phyloP scores from a whole-genome alignment of 2,797 vertebrate species.

The Trematomus bernacchii region DNA sequence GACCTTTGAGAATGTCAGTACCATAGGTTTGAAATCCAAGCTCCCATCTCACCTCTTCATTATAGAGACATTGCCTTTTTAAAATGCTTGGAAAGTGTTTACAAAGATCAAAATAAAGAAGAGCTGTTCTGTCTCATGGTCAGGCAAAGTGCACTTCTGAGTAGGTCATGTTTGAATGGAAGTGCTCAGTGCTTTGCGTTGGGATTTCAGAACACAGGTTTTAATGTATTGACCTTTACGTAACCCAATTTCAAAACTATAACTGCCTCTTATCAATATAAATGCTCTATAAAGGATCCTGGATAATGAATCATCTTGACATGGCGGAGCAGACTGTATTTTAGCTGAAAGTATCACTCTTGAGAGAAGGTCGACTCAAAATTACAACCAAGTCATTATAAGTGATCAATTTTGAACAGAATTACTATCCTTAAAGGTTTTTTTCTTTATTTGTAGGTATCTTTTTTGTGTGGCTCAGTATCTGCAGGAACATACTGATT shows the following conservation, averaged over 20 bases:
- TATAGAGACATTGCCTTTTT: slow-evolving; percentile 37
- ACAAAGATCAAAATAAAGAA: slow-evolving; percentile 35
- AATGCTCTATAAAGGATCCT: background rate
- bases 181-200: background rate
- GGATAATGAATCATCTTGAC: background rate
- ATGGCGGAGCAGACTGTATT: background rate
- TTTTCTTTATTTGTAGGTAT: background rate
- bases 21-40: slow-evolving; percentile 28
- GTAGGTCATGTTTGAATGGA: background rate
- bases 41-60: slow-evolving; percentile 46
- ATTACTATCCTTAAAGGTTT: background rate
- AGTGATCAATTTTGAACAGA: background rate
- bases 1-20: slow-evolving; percentile 66
- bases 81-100: slow-evolving; percentile 36
- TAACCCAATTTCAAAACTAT: slow-evolving; percentile 1
- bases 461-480: slow-evolving; percentile 5
- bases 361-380: background rate
- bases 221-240: slow-evolving; percentile 16
- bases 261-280: background rate
- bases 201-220: slow-evolving; percentile 1
- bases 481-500: slow-evolving; percentile 2
- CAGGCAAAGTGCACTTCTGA: slow-evolving; percentile 12
- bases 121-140: background rate
- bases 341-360: background rate
- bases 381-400: background rate